Percentiles rank a stretch among this genome's conserved stretches.
phyloP scores from a whole-genome alignment of 2,797 vertebrate species.

The Sebastes trivittatus region DNA sequence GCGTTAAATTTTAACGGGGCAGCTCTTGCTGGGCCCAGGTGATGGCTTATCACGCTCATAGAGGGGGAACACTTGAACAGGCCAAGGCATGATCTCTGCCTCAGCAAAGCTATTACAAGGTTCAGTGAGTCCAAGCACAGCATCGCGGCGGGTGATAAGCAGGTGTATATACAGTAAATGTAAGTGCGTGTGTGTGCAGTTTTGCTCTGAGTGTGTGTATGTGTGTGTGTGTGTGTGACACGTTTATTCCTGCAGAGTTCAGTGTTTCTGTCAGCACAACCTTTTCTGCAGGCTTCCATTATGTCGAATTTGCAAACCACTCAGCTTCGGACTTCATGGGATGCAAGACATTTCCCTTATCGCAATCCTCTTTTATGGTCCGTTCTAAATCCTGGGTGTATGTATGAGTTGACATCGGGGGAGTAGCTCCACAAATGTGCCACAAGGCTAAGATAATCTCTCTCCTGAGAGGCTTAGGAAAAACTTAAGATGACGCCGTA shows the following conservation, averaged over 20 bases:
- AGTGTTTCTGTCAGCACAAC: conserved; percentile 53
- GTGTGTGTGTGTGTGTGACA: background rate
- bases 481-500: conserved; percentile 44
- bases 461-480: conserved; percentile 34
- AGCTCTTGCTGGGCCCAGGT: conserved; percentile 51
- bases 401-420: conserved; percentile 29
- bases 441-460: conserved; percentile 56
- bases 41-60: conserved; percentile 74
- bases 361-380: conserved; percentile 55
- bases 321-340: conserved; percentile 42
- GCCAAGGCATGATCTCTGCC: conserved; percentile 75
- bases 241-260: conserved; percentile 29
- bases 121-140: conserved; percentile 70
- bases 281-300: conserved; percentile 34
- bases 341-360: conserved; percentile 28
- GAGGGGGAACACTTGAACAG: conserved; percentile 68
- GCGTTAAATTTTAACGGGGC: conserved; percentile 67
- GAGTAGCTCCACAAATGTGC: conserved; percentile 46
- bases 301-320: conserved; percentile 37
- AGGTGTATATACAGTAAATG: conserved; percentile 62
- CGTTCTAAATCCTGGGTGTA: conserved; percentile 29
- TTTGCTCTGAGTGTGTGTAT: background rate
- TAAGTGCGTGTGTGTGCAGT: conserved; percentile 40
- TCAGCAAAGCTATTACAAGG: conserved; percentile 81
- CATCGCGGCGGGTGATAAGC: conserved; percentile 54